Conservation (phyloP, 2,888 invertebrate genomes). For the Dolomedes plantarius region DNA sequence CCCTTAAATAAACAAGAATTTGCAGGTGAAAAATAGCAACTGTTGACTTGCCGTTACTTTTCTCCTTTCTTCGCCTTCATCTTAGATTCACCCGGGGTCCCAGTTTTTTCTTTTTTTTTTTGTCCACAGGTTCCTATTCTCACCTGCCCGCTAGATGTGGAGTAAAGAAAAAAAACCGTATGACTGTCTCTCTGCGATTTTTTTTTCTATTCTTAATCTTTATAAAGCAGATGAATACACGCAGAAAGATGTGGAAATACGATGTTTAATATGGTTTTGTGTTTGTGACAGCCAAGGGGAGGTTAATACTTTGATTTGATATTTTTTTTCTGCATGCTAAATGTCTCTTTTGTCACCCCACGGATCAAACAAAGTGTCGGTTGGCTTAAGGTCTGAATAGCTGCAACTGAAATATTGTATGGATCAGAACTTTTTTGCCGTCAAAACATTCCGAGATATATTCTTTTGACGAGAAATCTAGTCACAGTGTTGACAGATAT, state of each 20-base stretch:
- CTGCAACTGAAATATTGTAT: background rate
- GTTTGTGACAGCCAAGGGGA: background rate
- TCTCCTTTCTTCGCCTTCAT: conserved; percentile 22
- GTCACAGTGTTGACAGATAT: background rate
- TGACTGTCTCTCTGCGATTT: conserved; percentile 43
- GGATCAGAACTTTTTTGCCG: background rate
- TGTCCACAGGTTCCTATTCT: conserved; percentile 31
- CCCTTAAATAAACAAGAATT: conserved; percentile 69
- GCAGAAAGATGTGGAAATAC: conserved; percentile 12
- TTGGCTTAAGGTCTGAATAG: background rate
- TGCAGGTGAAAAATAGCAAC: conserved; percentile 56
- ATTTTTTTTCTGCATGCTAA: background rate
- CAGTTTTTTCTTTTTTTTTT: too few species aligned
- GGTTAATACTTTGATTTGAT: background rate
- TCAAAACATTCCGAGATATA: background rate
- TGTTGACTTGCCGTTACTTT: conserved; percentile 70
- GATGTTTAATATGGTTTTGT: conserved; percentile 40
- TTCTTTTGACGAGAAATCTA: background rate
- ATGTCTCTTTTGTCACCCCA: background rate
- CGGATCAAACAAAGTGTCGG: background rate
- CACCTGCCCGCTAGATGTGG: conserved; percentile 30
- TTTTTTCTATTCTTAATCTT: conserved; percentile 46
- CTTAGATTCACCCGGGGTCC: conserved; percentile 29
- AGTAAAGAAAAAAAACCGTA: conserved; percentile 28
- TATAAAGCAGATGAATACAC: conserved; percentile 35